Base-by-base conservation (phyloP, 1,140 invertebrate species). In the Homalodisca vitripennis region DNA sequence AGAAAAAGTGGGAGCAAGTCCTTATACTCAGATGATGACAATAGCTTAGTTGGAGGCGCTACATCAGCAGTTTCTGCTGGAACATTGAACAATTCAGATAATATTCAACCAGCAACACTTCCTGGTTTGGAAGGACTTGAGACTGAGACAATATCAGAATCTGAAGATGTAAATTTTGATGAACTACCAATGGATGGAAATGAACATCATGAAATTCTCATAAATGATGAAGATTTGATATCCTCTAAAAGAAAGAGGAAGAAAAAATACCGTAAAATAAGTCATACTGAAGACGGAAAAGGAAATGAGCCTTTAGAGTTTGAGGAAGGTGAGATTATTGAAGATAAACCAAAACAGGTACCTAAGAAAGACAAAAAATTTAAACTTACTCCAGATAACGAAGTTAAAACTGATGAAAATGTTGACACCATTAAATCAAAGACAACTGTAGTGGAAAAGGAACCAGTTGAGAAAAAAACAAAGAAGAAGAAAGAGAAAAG, bases 81-180 rank as follows among this genome's bases (percentile, higher is more conserved):
- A 47, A 62, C 68, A 6, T 48, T 69, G 0, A 69, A 69, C 46
- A 41, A 69, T 48, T 69, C 68, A 20, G 68, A 69, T 51, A 62
- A 41, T 3, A 27, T 29, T 12, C 68, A 62, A 68, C 69, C 41
- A 32, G 27, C 68, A 30, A 79, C 77, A 24, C 68, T 70, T 31
- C 70, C 81, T 68, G 85, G 83, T 0, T 77, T 87, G 2, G 85
- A 84, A 73, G 86, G 85, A 1, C 81, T 89, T 34, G 88, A 87
- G 71, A 89, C 88, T 0, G 89, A 91, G 79, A 82, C 88, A 74
- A 89, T 90, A 70, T 90, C 89, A 1, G 87, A 89, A 57, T 77
- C 77, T 65, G 79, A 80, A 70, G 75, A 78, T 64, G 73, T 69
- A 1, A 69, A 69, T 29, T 69, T 69, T 32, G 68, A 69, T 47